Evolutionary conservation across 23 tunicate genomes (phyloP).

Genomic region (Trididemnum clinides): DNA sequence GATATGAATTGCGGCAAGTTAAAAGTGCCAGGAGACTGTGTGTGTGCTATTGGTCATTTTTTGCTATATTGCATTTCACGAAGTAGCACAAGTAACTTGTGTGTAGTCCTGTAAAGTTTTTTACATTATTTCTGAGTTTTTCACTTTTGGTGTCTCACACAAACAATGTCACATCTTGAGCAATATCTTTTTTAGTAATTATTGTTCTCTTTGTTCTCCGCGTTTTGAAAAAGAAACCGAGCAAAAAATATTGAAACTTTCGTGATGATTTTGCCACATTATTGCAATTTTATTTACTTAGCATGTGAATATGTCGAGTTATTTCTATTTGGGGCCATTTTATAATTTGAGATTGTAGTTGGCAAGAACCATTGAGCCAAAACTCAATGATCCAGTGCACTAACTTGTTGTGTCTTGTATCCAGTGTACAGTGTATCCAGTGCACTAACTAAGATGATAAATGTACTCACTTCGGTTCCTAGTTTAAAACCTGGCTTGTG

Average conservation of each 20-base stretch:
- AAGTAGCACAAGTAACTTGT: neutral
- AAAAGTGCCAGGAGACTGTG: neutral
- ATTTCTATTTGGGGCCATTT: no score
- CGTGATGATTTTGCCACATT: no score
- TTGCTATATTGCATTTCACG: neutral
- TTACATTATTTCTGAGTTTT: neutral
- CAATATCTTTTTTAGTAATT: neutral
- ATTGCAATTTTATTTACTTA: no score
- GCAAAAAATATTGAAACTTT: conserved; percentile 11
- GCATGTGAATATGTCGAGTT: no score
- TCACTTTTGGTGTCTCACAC: neutral
- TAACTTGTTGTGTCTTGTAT: no score
- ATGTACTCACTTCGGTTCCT: no score
- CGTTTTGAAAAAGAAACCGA: neutral
- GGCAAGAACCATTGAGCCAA: no score
- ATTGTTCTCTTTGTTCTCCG: neutral
- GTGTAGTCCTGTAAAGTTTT: neutral
- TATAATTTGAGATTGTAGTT: no score
- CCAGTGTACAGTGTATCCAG: no score
- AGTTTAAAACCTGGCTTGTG: no score
- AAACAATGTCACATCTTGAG: neutral
- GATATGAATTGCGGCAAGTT: neutral
- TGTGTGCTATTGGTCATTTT: neutral
- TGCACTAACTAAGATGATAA: no score
- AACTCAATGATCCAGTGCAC: no score